phyloP scores from a whole-genome alignment of 2,797 vertebrate genomes.

The Enteromius paludinosus region DNA sequence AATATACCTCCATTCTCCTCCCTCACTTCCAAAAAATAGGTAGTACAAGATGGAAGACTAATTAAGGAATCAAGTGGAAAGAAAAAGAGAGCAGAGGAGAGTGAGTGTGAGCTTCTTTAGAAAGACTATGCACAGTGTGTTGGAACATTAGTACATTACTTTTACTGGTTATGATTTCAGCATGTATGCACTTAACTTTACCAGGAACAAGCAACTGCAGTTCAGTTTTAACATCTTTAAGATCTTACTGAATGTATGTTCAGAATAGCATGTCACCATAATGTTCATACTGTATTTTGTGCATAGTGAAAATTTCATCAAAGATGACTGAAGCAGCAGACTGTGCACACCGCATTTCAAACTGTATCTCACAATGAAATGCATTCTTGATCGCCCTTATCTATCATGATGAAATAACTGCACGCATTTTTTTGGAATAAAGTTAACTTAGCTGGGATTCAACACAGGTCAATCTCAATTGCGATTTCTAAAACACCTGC shows the following conservation, averaged over 20 bases:
- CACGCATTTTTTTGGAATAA: neutral
- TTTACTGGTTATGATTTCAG: neutral
- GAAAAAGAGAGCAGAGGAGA: neutral
- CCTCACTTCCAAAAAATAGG: constrained; percentile 39
- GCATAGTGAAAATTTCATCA: neutral
- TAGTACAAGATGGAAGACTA: constrained; percentile 48
- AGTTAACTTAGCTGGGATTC: neutral
- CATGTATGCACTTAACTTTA: neutral
- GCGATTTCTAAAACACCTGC: too few relatives aligned
- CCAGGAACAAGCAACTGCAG: neutral
- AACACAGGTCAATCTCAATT: neutral
- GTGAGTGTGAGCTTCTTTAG: constrained; percentile 17
- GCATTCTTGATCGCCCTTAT: neutral
- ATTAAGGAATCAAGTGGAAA: constrained; percentile 44
- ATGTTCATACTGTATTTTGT: neutral
- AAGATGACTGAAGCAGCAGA: neutral
- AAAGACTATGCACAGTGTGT: neutral
- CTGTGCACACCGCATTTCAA: neutral
- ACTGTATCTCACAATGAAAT: neutral
- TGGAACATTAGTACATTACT: neutral
- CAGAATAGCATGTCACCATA: neutral
- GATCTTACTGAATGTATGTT: neutral
- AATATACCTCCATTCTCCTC: neutral
- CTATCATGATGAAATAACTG: neutral
- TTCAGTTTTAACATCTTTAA: constrained; percentile 1